Conservation (phyloP, 2,797 vertebrate genomes). For the Phylloscopus collybita region DNA sequence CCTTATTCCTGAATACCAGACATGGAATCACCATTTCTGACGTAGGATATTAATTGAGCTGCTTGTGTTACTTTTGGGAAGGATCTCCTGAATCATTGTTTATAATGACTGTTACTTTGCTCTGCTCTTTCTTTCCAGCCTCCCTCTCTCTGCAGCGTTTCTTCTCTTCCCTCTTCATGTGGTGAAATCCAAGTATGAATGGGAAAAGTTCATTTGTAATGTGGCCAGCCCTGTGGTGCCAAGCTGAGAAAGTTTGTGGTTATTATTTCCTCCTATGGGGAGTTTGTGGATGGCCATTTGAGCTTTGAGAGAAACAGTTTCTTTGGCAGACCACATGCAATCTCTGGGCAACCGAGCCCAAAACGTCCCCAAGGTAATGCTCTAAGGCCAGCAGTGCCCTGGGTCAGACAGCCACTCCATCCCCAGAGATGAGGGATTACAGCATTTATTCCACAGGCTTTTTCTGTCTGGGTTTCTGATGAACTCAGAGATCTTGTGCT, state of each 20-base stretch:
- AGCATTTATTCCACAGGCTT: background rate
- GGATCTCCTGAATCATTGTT: background rate
- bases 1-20: background rate
- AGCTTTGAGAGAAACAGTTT: background rate
- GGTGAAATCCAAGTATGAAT: slow-evolving; percentile 45
- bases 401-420: background rate
- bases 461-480: background rate
- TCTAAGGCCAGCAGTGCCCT: background rate
- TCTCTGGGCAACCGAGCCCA: background rate
- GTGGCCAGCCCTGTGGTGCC: slow-evolving; percentile 7
- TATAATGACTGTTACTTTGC: slow-evolving; percentile 14
- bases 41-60: background rate
- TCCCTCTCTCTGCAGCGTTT: background rate
- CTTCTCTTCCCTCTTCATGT: background rate
- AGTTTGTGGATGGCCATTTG: slow-evolving; percentile 32
- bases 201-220: slow-evolving; percentile 24
- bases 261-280: slow-evolving; percentile 45
- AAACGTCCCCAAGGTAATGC: background rate
- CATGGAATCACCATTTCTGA: background rate
- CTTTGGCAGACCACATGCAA: background rate
- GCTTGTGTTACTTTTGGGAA: slow-evolving; percentile 37
- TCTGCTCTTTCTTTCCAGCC: background rate
- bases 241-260: slow-evolving; percentile 27
- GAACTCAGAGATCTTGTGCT: background rate
- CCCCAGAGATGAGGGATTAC: background rate